Conservation (phyloP, 1,140 invertebrate species). For the Harlomillsia oculata region DNA sequence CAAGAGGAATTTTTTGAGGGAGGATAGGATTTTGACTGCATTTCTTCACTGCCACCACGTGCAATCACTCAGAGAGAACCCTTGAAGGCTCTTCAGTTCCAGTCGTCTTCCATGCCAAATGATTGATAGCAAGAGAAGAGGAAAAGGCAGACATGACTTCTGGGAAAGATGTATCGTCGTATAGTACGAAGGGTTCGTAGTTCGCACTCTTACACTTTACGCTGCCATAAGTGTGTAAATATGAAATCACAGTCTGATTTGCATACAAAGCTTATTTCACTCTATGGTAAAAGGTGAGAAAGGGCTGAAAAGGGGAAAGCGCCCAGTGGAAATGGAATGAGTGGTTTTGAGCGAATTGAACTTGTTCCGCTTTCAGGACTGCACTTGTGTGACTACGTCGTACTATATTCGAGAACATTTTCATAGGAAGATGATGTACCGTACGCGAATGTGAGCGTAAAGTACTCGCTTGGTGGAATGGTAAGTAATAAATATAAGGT, state of each 20-base stretch:
- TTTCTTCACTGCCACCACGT: background rate
- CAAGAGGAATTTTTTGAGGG: slow-evolving; percentile 1
- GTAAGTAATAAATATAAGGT: background rate
- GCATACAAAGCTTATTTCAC: too few species aligned
- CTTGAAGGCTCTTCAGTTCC: background rate
- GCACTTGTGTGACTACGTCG: too few species aligned
- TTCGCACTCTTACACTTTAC: background rate
- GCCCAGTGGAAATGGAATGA: background rate
- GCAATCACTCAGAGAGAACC: background rate
- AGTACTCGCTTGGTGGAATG: background rate
- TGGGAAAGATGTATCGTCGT: background rate
- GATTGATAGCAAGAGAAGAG: background rate
- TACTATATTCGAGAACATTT: too few species aligned
- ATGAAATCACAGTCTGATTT: too few species aligned
- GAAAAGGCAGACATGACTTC: background rate
- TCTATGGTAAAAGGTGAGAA: too few species aligned
- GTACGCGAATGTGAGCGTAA: too few species aligned
- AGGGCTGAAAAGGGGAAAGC: background rate
- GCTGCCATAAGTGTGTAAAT: too few species aligned
- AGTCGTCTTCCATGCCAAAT: background rate
- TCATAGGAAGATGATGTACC: too few species aligned
- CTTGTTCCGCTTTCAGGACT: too few species aligned
- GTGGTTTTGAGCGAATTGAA: too few species aligned
- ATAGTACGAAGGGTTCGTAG: background rate
- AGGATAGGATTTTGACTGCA: background rate